These are phyloP conservation scores for Drosophila navojoa DNA, from an alignment of 1,140 invertebrate genomes.

Conservation along the genomic window DNA sequence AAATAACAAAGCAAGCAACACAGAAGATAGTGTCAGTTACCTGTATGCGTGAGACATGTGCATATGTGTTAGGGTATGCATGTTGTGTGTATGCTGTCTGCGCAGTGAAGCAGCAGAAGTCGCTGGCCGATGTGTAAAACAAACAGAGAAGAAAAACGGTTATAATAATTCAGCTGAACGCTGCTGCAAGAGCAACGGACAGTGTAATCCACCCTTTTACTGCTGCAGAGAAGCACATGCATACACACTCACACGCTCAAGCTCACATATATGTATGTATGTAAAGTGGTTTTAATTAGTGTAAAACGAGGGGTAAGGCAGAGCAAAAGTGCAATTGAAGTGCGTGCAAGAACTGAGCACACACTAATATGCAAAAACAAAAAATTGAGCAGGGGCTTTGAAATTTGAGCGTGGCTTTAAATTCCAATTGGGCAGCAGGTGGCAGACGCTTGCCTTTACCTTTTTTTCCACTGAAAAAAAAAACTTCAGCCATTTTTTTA, in stretches of 20 bases:
- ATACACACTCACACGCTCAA: background rate
- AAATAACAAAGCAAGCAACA: slow-evolving; percentile 33
- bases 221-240: slow-evolving; percentile 18
- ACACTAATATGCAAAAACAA: slow-evolving; percentile 41
- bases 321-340: slow-evolving; percentile 76
- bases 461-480: background rate
- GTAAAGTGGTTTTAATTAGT: slow-evolving; percentile 79
- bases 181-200: slow-evolving; percentile 18
- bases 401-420: slow-evolving; percentile 55
- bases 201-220: slow-evolving; percentile 71
- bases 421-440: slow-evolving; percentile 71
- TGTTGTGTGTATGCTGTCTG: slow-evolving; percentile 46
- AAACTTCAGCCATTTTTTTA: background rate
- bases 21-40: slow-evolving; percentile 39
- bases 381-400: slow-evolving; percentile 20
- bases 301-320: slow-evolving; percentile 48
- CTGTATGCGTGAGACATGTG: slow-evolving; percentile 11
- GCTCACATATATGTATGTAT: slow-evolving; percentile 6
- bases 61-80: background rate
- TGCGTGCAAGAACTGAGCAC: slow-evolving; percentile 48
- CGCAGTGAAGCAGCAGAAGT: slow-evolving; percentile 79
- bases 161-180: slow-evolving; percentile 65
- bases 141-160: slow-evolving; percentile 52
- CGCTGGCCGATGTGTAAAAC: slow-evolving; percentile 71
- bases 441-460: slow-evolving; percentile 9